Base-by-base conservation (phyloP, 2,797 vertebrate species). In the Scolopax bukidnonensis region DNA sequence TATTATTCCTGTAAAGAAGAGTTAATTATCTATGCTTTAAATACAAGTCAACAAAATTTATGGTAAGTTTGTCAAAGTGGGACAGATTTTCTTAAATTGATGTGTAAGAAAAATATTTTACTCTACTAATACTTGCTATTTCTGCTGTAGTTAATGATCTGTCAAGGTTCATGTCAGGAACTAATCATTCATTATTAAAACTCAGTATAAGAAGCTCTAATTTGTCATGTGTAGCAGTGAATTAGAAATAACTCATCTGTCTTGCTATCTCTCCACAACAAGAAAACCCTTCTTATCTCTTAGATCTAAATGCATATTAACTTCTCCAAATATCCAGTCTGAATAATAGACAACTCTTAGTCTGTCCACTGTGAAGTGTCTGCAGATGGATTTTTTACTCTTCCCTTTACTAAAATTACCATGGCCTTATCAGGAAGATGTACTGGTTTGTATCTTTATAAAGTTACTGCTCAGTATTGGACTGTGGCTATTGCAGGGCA, bases 1-100 rank as follows among this genome's bases (percentile, higher is more conserved):
- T 78, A 73, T 80, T 96, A 91, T 90, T 96, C 69, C 9, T 88
- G 28, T 93, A 89, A 95, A 93, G 74, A 85, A 95, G 97, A 96
- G 90, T 95, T 97, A 93, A 96, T 97, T 97, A 95, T 85, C 96
- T 96, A 11, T 96, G 75, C 77, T 86, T 96, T 96, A 95, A 95
- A 86, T 91, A 56, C 33, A 84, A 96, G 86, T 89, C 84, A 38
- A 91, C 92, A 89, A 87, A 96, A 97, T 95, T 94, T 84, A 96
- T 84, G 87, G n/a, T 67, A 82, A 61, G 23, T 83, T 83, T 90
- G 61, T 96, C 64, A 48, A 96, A 94, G 59, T 82, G 81, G 89
- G 65, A 84, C 47, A 77, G 82, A 83, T 94, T 95, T 97, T 91
- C 56, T 74, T 36, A 83, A 90, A 73, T 94, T 27, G 23, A 51